Base-by-base conservation (phyloP, 1,140 invertebrate genomes). In the Nephotettix cincticeps region DNA sequence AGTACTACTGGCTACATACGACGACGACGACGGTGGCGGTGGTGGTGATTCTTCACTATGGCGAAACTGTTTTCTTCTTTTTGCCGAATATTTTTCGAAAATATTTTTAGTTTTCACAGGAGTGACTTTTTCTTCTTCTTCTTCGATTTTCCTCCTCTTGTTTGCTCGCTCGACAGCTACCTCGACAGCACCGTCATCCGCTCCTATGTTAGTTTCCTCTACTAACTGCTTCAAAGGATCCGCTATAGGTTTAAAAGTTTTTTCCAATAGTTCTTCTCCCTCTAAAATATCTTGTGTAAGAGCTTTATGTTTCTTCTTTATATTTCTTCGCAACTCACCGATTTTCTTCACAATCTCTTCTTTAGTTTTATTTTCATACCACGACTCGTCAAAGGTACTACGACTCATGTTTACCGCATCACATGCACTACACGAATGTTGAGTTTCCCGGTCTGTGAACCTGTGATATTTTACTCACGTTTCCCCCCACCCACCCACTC, bases 341-440 rank as follows among this genome's bases (percentile, higher is more conserved):
- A 61, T 61, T 61, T 61, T 4, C 23, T 61, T 61, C 1, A 61
- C 25, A 2, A 61, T 25, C 25, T 61, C 56, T n/a, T 61, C 56
- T 61, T 61, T 61, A 14, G 56, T 27, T 27, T 61, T 61, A 23
- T 29, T 61, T 61, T 61, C 11, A 61, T 27, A 61, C 56, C 56
- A 61, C 13, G 23, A 21, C 13, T 61, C 56, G 27, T 61, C 25
- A 61, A 6, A 61, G 14, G 25, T 36, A n/a, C n/a, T n/a, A n/a
- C n/a, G n/a, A 36, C 14, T 36, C 32, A 36, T 36, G 32, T 36
- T 36, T 36, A 14, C 14, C 4, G 32, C 32, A 36, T 36, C 32
- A 36, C 4, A 14, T 36, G 14, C 32, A 36, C 32, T 14, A 36
- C 32, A 36, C 32, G 14, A 36, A 36, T 36, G 32, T 36, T 14